Evolutionary conservation across 2,888 invertebrate species (phyloP).

Genomic region (Coelogynopora nodosa): DNA sequence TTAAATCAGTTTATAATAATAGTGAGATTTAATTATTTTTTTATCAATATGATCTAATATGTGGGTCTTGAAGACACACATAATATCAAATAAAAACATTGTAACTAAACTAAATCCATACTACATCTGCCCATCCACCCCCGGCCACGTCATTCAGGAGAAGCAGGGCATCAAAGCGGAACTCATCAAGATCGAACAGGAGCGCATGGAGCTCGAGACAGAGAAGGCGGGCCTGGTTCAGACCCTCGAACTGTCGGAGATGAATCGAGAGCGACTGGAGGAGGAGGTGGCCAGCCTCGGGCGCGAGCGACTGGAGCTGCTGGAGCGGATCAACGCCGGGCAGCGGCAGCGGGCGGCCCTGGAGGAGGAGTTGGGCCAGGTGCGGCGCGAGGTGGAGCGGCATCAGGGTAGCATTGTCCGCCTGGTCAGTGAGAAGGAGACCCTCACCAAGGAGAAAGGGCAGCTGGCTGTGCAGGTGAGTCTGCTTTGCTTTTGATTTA

Average conservation of each 20-base stretch:
- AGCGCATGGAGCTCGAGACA: constrained; percentile 76
- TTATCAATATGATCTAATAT: no score
- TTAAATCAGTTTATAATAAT: no score
- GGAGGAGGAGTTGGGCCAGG: constrained; percentile 63
- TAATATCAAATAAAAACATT: no score
- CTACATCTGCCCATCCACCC: no score
- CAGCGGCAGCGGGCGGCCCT: constrained; percentile 75
- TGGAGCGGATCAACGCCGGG: constrained; percentile 57
- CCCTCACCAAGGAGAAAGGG: constrained; percentile 66
- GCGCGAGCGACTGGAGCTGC: constrained; percentile 75
- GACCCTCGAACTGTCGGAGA: constrained; percentile 76
- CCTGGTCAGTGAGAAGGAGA: constrained; percentile 76
- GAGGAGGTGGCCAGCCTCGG: constrained; percentile 80
- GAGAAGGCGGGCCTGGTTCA: constrained; percentile 79
- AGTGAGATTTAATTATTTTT: no score
- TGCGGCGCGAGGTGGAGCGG: constrained; percentile 58
- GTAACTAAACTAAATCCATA: no score
- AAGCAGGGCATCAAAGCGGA: constrained; percentile 79
- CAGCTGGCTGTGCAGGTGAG: constrained; percentile 56
- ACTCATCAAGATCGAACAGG: constrained; percentile 78
- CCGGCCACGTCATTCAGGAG: constrained; percentile 64
- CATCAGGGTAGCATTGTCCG: constrained; percentile 54
- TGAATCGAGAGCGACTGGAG: constrained; percentile 70
- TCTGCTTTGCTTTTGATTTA: no score
- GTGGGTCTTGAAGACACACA: no score